A percentile compares a stretch with the other conserved stretches of the same genome.
Conservation (phyloP, 1,140 invertebrate genomes). For the Zaprionus kolodkinae region DNA sequence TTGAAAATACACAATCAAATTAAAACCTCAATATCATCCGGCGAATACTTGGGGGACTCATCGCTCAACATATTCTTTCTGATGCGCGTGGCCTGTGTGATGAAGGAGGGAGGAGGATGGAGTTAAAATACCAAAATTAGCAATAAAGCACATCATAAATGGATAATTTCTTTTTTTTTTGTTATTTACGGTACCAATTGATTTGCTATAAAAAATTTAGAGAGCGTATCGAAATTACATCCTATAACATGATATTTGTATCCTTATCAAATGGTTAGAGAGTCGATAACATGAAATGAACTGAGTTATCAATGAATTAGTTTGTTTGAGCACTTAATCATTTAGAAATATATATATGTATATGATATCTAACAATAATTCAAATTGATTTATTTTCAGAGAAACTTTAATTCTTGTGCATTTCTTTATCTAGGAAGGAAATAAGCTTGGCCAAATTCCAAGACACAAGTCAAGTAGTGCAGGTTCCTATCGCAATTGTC, state of each 20-base stretch:
- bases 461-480: background rate
- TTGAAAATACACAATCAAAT: conserved; percentile 47
- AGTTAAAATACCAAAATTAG: conserved; percentile 56
- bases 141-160: conserved; percentile 18
- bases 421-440: background rate
- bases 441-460: background rate
- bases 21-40: conserved; percentile 83
- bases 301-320: conserved; percentile 13
- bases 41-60: conserved; percentile 73
- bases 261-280: conserved; percentile 16
- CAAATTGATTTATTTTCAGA: background rate
- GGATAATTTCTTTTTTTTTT: background rate
- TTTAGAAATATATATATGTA: background rate
- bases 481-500: background rate
- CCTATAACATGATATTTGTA: conserved; percentile 10
- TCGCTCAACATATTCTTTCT: conserved; percentile 71
- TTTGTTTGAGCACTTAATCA: background rate
- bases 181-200: conserved; percentile 20
- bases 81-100: conserved; percentile 67
- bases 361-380: background rate
- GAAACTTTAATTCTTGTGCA: background rate
- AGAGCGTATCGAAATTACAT: conserved; percentile 6
- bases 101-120: conserved; percentile 18
- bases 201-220: conserved; percentile 19
- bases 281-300: background rate